These are phyloP conservation scores for Megaptera novaeangliae DNA, from an alignment of 2,113 vertebrate species.

Conservation along the genomic window DNA sequence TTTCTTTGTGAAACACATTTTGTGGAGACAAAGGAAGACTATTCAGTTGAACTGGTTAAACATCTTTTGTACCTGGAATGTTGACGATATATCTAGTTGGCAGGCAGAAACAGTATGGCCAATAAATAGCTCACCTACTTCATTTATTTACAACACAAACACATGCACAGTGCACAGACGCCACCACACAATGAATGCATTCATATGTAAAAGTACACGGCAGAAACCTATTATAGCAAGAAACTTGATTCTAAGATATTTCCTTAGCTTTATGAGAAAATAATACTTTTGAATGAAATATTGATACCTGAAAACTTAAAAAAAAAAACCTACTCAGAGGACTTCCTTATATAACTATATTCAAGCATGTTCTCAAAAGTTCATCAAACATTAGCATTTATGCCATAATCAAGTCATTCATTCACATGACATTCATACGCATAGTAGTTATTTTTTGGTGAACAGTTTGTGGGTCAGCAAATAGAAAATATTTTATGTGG, in stretches of 20 bases:
- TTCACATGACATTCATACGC: not conserved
- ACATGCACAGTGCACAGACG: not conserved
- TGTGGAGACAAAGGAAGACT: slow-evolving; percentile 45
- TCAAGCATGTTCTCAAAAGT: not conserved
- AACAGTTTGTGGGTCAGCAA: not conserved
- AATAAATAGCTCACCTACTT: slow-evolving; percentile 41
- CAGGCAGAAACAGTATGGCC: slow-evolving; percentile 25
- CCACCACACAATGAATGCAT: not conserved
- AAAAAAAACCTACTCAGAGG: slow-evolving; percentile 1
- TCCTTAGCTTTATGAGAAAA: slow-evolving; percentile 8
- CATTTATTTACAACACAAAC: slow-evolving; percentile 35
- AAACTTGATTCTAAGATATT: not conserved
- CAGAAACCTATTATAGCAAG: not conserved
- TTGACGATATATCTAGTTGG: slow-evolving; percentile 29
- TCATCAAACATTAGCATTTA: not conserved
- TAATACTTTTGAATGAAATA: slow-evolving; percentile 25
- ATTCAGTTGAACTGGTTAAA: slow-evolving; percentile 46
- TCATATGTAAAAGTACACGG: not conserved
- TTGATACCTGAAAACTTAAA: not conserved
- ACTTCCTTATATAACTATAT: not conserved
- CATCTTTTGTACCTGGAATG: slow-evolving; percentile 53
- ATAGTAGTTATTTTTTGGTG: not conserved
- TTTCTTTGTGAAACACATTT: slow-evolving; percentile 43
- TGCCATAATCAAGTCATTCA: not conserved
- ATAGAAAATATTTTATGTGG: not conserved